phyloP scores from a whole-genome alignment of 2,888 invertebrate genomes.

The Parnassius apollo region DNA sequence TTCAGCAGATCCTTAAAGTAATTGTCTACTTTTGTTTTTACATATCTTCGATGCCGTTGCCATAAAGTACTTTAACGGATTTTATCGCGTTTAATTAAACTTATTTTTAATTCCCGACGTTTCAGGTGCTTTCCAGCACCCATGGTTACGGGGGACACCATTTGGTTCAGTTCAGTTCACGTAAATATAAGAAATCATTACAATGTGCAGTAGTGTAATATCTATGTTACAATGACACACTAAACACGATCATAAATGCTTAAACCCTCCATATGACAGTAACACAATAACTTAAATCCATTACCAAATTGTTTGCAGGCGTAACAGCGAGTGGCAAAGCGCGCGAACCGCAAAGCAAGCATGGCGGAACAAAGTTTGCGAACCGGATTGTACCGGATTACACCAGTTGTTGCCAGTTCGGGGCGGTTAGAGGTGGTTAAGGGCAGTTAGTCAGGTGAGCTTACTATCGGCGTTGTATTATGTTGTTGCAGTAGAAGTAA shows the following conservation, averaged over 20 bases:
- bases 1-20: too few species aligned
- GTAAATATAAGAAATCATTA: too few species aligned
- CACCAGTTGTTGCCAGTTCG: slow-evolving; percentile 37
- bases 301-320: slow-evolving; percentile 49
- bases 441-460: slow-evolving; percentile 66
- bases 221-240: neutral
- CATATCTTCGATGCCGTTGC: too few species aligned
- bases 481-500: slow-evolving; percentile 47
- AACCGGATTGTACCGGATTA: slow-evolving; percentile 59
- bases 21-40: too few species aligned
- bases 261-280: slow-evolving; percentile 23
- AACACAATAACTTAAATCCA: slow-evolving; percentile 39
- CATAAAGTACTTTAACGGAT: too few species aligned
- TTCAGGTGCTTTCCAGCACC: too few species aligned
- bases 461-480: slow-evolving; percentile 49
- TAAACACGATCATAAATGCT: slow-evolving; percentile 10
- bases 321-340: slow-evolving; percentile 51
- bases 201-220: too few species aligned
- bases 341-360: slow-evolving; percentile 66
- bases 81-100: too few species aligned
- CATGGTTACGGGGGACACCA: too few species aligned
- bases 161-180: too few species aligned
- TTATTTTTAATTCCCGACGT: too few species aligned
- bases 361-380: slow-evolving; percentile 67
- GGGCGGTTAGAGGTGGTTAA: slow-evolving; percentile 45